Evolutionary conservation across 2,888 invertebrate genomes (phyloP).

Genomic region (Alloplasta piceator): DNA sequence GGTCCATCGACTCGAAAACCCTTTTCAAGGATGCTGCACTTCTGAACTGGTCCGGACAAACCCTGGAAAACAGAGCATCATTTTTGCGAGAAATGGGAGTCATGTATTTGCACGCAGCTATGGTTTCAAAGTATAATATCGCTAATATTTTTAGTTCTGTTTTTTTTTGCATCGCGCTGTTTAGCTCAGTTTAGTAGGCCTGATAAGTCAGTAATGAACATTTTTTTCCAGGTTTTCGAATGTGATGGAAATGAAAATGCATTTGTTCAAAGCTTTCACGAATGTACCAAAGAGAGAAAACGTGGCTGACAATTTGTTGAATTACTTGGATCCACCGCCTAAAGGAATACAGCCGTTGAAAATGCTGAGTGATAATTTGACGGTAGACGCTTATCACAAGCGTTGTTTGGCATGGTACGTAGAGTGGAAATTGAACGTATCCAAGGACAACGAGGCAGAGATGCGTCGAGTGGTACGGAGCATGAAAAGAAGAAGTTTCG

Average conservation of each 20-base stretch:
- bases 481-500: constrained; percentile 83
- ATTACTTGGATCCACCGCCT: constrained; percentile 65
- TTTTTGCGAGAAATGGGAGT: constrained; percentile 75
- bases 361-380: constrained; percentile 70
- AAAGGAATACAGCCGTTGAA: constrained; percentile 47
- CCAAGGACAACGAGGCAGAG: constrained; percentile 80
- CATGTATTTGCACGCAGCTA: constrained; percentile 34
- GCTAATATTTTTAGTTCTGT: not conserved
- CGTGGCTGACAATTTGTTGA: constrained; percentile 76
- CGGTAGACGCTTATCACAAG: constrained; percentile 77
- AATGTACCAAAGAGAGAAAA: constrained; percentile 79
- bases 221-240: constrained; percentile 79
- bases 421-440: constrained; percentile 81
- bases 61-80: constrained; percentile 70
- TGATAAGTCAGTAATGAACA: too few relatives aligned
- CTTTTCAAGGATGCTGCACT: constrained; percentile 36
- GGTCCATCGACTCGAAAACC: constrained; percentile 31
- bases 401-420: constrained; percentile 79
- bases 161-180: constrained; percentile 40
- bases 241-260: constrained; percentile 79
- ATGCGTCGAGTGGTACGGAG: constrained; percentile 70
- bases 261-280: constrained; percentile 80
- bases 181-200: too few relatives aligned
- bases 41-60: constrained; percentile 26
- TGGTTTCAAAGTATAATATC: constrained; percentile 65